A percentile compares a stretch with the other conserved stretches of the same genome.
These are phyloP conservation scores for Anser cygnoides DNA, from an alignment of 2,113 vertebrate species.

Conservation along the genomic window DNA sequence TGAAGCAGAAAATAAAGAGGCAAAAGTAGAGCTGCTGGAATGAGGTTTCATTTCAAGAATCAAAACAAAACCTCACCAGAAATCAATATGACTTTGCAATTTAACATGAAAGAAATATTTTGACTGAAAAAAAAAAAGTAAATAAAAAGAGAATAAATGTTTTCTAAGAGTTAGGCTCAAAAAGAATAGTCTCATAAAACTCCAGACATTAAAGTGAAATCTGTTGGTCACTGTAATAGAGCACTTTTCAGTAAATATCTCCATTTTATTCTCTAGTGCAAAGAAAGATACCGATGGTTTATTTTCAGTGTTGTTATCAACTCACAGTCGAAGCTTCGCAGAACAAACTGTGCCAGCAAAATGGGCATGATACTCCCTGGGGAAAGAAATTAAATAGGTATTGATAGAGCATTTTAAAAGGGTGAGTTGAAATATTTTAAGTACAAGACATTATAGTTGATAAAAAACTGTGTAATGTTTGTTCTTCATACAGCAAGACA, in stretches of 20 bases:
- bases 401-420: neutral
- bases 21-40: neutral
- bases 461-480: neutral
- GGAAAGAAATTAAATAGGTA: neutral
- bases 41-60: neutral
- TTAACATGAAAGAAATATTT: neutral
- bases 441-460: neutral
- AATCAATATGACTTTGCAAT: neutral
- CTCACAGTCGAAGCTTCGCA: accelerated
- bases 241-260: neutral
- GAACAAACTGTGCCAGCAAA: neutral
- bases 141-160: neutral
- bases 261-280: neutral
- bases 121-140: neutral
- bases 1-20: neutral
- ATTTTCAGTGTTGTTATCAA: neutral
- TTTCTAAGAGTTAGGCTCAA: neutral
- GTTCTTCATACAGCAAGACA: neutral
- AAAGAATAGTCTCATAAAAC: neutral
- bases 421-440: neutral
- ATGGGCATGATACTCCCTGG: neutral
- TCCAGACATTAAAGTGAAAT: neutral
- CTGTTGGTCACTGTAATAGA: neutral
- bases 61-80: neutral
- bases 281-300: neutral